Conservation (phyloP, 2,888 invertebrate genomes). For the Ferdinandea cuprea region DNA sequence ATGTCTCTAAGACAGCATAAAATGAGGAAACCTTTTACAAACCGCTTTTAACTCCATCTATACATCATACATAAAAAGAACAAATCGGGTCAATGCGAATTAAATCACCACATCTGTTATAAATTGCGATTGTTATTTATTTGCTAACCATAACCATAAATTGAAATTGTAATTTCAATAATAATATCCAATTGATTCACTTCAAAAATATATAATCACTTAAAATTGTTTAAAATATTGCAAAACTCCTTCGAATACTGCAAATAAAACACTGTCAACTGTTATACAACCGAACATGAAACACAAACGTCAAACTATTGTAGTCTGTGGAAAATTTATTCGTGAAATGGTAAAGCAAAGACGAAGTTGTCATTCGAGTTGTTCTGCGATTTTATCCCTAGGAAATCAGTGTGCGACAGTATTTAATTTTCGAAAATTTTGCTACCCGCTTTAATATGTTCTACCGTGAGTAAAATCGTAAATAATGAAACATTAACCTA, state of each 20-base stretch:
- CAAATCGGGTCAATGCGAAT: not conserved
- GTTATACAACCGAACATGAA: conserved; percentile 49
- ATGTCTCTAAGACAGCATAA: too few species aligned
- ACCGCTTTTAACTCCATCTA: too few species aligned
- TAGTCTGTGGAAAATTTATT: conserved; percentile 43
- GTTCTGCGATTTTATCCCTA: conserved; percentile 40
- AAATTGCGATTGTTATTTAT: not conserved
- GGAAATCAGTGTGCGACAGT: conserved; percentile 38
- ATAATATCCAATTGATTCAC: not conserved
- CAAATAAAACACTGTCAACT: conserved; percentile 37
- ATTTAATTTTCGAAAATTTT: conserved; percentile 11
- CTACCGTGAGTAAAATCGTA: conserved; percentile 63
- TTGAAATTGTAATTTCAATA: not conserved
- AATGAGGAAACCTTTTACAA: too few species aligned
- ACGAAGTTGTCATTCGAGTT: conserved; percentile 64
- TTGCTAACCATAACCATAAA: conserved; percentile 33
- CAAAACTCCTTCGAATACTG: not conserved
- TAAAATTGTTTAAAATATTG: not conserved
- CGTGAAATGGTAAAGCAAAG: conserved; percentile 71
- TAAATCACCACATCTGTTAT: conserved; percentile 18
- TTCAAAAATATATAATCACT: not conserved
- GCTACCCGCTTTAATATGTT: conserved; percentile 45
- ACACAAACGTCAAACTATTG: conserved; percentile 53
- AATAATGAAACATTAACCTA: conserved; percentile 60
- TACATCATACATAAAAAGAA: too few species aligned